phyloP scores from a whole-genome alignment of 53 echinoderm and acorn worm species.

The Antedon mediterranea region DNA sequence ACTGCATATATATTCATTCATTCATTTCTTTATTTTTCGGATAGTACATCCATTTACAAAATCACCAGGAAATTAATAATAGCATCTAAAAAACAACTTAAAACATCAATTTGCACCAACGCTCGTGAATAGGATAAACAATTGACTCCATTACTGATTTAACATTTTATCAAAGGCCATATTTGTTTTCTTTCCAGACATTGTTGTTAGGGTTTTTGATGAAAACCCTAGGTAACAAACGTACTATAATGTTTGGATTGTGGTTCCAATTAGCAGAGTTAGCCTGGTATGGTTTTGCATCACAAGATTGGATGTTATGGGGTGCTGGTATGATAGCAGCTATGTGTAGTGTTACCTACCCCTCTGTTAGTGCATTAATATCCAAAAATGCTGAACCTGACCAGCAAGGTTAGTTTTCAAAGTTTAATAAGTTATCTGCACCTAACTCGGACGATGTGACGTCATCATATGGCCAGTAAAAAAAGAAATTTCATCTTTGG shows the following conservation, averaged over 20 bases:
- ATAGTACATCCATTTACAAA: too few species aligned
- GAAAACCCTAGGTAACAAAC: conserved; percentile 77
- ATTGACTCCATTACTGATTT: too few species aligned
- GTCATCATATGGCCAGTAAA: too few species aligned
- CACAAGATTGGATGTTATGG: conserved; percentile 99
- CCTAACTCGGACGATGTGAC: too few species aligned
- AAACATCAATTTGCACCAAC: too few species aligned
- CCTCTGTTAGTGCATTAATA: conserved; percentile 86
- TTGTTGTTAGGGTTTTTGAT: conserved; percentile 68
- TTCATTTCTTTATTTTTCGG: neutral
- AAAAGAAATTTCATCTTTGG: too few species aligned
- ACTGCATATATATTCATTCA: too few species aligned
- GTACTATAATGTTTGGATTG: conserved; percentile 82
- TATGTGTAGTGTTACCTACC: conserved; percentile 85
- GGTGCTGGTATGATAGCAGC: conserved; percentile 75
- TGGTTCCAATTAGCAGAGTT: conserved; percentile 84
- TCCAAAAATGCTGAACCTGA: conserved; percentile 71
- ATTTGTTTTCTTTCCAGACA: conserved; percentile 43
- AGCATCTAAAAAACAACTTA: too few species aligned
- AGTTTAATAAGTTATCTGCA: too few species aligned
- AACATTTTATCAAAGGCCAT: too few species aligned
- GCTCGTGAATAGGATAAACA: too few species aligned
- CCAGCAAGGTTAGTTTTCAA: conserved; percentile 67
- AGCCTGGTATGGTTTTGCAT: conserved; percentile 94
- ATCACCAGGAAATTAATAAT: too few species aligned